A percentile compares a stretch with the other conserved stretches of the same genome.
Evolutionary conservation across 1,140 invertebrate species (phyloP).

Genomic region (Scaptomyza pallida): DNA sequence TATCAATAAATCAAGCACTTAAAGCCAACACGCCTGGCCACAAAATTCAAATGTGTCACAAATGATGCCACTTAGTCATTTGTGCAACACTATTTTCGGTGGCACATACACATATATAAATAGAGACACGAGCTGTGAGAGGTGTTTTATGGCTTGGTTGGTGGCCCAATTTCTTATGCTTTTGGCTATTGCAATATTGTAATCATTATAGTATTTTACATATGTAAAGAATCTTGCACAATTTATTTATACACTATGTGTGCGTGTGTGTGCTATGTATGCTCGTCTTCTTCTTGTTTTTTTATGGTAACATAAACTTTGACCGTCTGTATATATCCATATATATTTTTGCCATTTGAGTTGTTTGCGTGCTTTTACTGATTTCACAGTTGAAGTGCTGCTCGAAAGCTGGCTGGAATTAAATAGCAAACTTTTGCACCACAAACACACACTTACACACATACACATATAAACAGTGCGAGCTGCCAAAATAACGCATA

Average conservation of each 20-base stretch:
- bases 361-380: slow-evolving; percentile 59
- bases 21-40: slow-evolving; percentile 50
- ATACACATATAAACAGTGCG: slow-evolving; percentile 9
- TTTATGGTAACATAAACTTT: slow-evolving; percentile 55
- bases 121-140: background rate
- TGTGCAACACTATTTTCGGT: slow-evolving; percentile 44
- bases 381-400: slow-evolving; percentile 77
- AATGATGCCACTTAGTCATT: slow-evolving; percentile 53
- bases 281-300: slow-evolving; percentile 1
- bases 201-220: slow-evolving; percentile 34
- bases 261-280: background rate
- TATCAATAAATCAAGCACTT: slow-evolving; percentile 75
- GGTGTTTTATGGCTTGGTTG: slow-evolving; percentile 28
- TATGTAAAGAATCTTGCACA: slow-evolving; percentile 10
- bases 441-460: slow-evolving; percentile 30
- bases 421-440: slow-evolving; percentile 62
- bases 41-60: slow-evolving; percentile 47
- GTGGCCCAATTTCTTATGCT: slow-evolving; percentile 5
- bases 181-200: slow-evolving; percentile 12
- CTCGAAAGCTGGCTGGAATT: slow-evolving; percentile 68
- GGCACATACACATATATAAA: slow-evolving; percentile 7
- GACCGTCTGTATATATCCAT: slow-evolving; percentile 37
- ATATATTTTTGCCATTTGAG: slow-evolving; percentile 46
- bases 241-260: slow-evolving; percentile 18
- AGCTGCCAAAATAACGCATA: slow-evolving; percentile 62